Base-by-base conservation (phyloP, 2,888 invertebrate species). In the Sinodicranocentrus sp. region DNA sequence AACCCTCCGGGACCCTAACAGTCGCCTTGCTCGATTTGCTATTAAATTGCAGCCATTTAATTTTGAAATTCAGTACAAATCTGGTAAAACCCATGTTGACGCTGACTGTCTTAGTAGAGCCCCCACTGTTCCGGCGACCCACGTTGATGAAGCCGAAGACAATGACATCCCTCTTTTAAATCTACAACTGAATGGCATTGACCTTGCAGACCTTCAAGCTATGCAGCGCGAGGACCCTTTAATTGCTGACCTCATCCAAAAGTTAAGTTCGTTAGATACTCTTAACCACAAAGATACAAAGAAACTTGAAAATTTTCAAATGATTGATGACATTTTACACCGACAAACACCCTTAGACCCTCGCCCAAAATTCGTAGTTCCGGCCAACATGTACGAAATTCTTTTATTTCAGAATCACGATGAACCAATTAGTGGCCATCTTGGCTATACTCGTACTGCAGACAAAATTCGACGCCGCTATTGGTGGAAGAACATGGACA, bases 381-480 rank as follows among this genome's bases (percentile, higher is more conserved):
- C 89, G 0, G 8, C 44, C 0, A 43, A 54, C 8, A n/a, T 88
- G n/a, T n/a, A 75, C 2, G 67, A 70, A 0, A 75, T 86, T 15
- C 54, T 89, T 0, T n/a, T 89, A 2, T 23, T 39, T 8, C 33
- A 72, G 19, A 71, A 73, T 13, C 88, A 88, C 39, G 86, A 88
- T 71, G 76, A 78, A 10, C 71, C 84, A 2, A 54, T 73, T 1
- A 39, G 73, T 17, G 85, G 84, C 0, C 87, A 87, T 28, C 17
- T 84, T 19, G 85, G 85, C 0, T 80, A 48, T 28, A 21, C 19
- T 10, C 72, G 48, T n/a, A 87, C 86, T 5, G 54, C 48, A 0
- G 59, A 71, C 1, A 76, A 67, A 63, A 28, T 87, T 3, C 15
- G 63, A 19, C 25, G 67, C 5, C 54, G 67, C 8, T 84, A 73